Base-by-base conservation (phyloP, 2,888 invertebrate genomes). In the Microdon myrmicae region DNA sequence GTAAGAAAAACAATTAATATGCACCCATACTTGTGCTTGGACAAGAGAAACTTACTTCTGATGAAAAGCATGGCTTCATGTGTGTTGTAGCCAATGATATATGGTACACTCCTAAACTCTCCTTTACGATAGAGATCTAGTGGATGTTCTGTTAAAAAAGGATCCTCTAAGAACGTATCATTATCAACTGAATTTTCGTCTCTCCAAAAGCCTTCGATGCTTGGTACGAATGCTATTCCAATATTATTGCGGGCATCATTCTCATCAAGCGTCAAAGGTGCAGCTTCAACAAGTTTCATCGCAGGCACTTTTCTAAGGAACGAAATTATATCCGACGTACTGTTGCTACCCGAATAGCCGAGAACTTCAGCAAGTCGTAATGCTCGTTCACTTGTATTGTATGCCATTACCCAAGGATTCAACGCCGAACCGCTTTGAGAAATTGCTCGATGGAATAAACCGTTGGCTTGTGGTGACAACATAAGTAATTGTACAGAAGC, bases 41-140 rank as follows among this genome's bases (percentile, higher is more conserved):
- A n/a, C n/a, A n/a, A n/a, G n/a, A 10, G 25, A 3, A 26, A 71
- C 73, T 55, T 60, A 86, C 85, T 81, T 80, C 84, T 75, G 43
- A 85, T 83, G n/a, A 86, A 80, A 20, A 86, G 81, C 72, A 86
- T 83, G n/a, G 86, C 87, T 69, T 87, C 87, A 67, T 87, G 84
- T 1, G 85, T 84, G 55, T 86, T 87, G 70, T 84, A 84, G 0
- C 87, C 87, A 0, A 85, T 83, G 66, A 88, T 81, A 69, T 86
- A 82, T 0, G 87, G 87, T 8, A 86, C 83, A 44, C 83, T 83
- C 13, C 82, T 81, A 10, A 84, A 84, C 0, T 73, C 73, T 35
- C 77, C 74, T 61, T 70, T 67, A 19, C 81, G 59, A 26, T 85
- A 74, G 19, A 81, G 71, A 1, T 80, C 79, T 8, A 73, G 70